Base-by-base conservation (phyloP, 2,113 vertebrate genomes). In the Monarcha castaneiventris region DNA sequence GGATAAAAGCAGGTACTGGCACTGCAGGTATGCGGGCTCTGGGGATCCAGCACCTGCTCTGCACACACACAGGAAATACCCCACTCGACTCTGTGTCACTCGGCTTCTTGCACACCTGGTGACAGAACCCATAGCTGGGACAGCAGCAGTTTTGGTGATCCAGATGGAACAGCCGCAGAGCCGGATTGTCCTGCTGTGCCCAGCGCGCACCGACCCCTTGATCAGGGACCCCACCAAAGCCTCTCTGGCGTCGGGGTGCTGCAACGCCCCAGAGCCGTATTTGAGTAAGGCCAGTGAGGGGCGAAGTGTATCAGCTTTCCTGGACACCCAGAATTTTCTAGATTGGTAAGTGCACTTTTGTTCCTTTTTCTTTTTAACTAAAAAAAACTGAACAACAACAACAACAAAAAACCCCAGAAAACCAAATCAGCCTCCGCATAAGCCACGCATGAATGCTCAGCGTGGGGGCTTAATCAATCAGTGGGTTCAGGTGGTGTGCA, bases 151-250 rank as follows among this genome's bases (percentile, higher is more conserved):
- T 14, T 3, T 26, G 39, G 39, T 54, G 81, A 11, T 29, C 13
- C 48, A 17, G 63, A 16, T 23, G 62, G 41, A 66, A 23, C 7
- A 55, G 69, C 33, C 9, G 8, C 58, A 26, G 39, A 33, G 22
- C 49, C 0, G 11, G 23, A 22, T 39, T 0, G 1, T 33, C 7
- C 39, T 63, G 27, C 81, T 73, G 39, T 48, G 41, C 39, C 14
- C 69, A 48, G 49, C 0, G 2, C 2, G 9, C 69, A 39, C 41
- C 1, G 2, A 27, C 4, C 27, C 48, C 58, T 7, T 4, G 3
- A 32, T 32, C 16, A 10, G 48, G 17, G 27, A 52, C 33, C 3
- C 17, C 48, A 14, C 10, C 0, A 1, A 54, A 37, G 27, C 81
- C 22, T 39, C 58, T 46, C 9, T 27, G 8, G 41, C 0, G 2